Evolutionary conservation across 2,113 vertebrate genomes (phyloP).

Genomic region (Nothocercus julius): DNA sequence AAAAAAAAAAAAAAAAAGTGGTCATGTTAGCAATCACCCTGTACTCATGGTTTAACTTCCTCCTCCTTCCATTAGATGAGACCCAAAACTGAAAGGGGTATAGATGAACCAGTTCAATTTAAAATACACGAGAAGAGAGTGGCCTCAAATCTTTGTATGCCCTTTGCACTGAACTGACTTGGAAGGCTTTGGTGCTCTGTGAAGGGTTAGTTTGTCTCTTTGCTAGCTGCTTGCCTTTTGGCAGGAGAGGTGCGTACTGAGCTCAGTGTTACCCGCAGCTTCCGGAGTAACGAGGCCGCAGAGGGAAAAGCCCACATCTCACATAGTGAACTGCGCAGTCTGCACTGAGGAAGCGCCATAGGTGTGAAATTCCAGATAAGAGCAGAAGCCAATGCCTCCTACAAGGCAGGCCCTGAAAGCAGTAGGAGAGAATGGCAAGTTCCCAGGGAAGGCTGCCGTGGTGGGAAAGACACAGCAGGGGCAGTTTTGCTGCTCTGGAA

Average conservation of each 20-base stretch:
- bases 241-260: neutral
- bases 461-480: neutral
- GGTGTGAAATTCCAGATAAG: neutral
- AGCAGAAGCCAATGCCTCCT: neutral
- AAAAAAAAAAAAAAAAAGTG: neutral
- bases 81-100: neutral
- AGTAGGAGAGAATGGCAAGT: neutral
- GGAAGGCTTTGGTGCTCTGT: neutral
- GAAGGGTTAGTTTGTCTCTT: neutral
- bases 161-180: neutral
- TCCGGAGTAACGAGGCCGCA: neutral
- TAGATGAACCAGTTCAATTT: neutral
- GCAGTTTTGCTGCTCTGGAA: neutral
- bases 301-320: neutral
- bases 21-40: slow-evolving; percentile 8
- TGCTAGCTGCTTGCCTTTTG: neutral
- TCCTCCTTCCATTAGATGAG: neutral
- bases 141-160: neutral
- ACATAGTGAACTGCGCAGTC: neutral
- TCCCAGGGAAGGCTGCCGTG: neutral
- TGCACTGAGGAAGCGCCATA: neutral
- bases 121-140: neutral
- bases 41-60: neutral
- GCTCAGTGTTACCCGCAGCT: neutral
- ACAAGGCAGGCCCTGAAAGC: neutral